phyloP scores from a whole-genome alignment of 1,140 invertebrate genomes.

The Potamilus streckersoni region DNA sequence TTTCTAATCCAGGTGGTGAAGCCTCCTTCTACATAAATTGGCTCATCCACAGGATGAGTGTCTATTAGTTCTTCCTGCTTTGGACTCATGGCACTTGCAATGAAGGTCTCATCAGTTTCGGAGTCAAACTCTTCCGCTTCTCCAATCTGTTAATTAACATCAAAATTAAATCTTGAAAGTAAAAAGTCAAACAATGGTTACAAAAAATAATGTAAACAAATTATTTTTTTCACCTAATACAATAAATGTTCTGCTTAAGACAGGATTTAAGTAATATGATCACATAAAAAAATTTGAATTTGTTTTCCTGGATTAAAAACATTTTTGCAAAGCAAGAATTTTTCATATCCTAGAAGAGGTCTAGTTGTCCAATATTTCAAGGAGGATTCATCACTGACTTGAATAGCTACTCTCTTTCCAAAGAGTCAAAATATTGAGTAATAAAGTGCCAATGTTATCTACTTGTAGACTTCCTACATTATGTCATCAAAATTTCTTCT shows the following conservation, averaged over 20 bases:
- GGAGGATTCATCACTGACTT: no score
- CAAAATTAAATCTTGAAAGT: constrained; percentile 1
- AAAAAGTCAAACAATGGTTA: neutral
- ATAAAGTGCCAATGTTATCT: no score
- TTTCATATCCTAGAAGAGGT: no score
- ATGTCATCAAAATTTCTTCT: no score
- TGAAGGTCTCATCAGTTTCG: constrained; percentile 86
- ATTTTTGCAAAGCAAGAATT: no score
- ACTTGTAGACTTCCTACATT: no score
- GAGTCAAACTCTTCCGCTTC: constrained; percentile 66
- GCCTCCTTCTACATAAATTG: constrained; percentile 90
- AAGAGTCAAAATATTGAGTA: no score
- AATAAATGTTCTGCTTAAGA: neutral
- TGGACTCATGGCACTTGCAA: constrained; percentile 88
- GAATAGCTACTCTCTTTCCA: no score
- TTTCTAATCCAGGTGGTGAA: constrained; percentile 84
- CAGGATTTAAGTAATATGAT: neutral
- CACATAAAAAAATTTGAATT: neutral
- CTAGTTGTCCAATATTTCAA: no score
- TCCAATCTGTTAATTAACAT: constrained; percentile 21
- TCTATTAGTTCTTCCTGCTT: constrained; percentile 80
- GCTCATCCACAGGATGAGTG: constrained; percentile 76
- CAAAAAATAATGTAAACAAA: neutral
- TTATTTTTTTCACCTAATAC: neutral
- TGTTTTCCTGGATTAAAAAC: neutral